Evolutionary conservation across 1,140 invertebrate species (phyloP).

Genomic region (Luehdorfia chinensis): DNA sequence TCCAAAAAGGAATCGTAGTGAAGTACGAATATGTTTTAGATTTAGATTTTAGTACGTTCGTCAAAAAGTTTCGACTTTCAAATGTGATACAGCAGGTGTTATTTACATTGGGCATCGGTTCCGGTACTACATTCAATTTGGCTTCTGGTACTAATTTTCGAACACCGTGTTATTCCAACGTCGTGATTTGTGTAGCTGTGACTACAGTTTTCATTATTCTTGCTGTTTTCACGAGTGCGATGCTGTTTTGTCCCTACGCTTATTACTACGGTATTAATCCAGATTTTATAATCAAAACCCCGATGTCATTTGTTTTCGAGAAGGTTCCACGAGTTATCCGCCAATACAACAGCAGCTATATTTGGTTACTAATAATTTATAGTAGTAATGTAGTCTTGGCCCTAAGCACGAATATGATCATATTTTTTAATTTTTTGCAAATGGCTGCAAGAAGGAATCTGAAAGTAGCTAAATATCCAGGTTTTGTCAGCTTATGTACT

Average conservation of each 20-base stretch:
- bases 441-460: conserved; percentile 23
- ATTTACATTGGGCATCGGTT: conserved; percentile 39
- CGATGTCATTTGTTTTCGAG: conserved; percentile 42
- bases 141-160: conserved; percentile 42
- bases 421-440: conserved; percentile 41
- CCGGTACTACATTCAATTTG: conserved; percentile 44
- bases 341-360: conserved; percentile 33
- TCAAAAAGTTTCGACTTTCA: conserved; percentile 29
- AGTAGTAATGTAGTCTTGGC: conserved; percentile 34
- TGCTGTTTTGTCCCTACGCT: conserved; percentile 56
- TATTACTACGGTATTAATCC: conserved; percentile 32
- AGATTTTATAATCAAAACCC: conserved; percentile 24
- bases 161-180: conserved; percentile 50
- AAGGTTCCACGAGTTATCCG: conserved; percentile 48
- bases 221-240: conserved; percentile 30
- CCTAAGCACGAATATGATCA: conserved; percentile 30
- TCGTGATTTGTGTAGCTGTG: conserved; percentile 37
- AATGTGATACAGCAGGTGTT: conserved; percentile 35
- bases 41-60: conserved; percentile 36
- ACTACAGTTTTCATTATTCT: conserved; percentile 29
- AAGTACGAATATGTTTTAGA: conserved; percentile 48
- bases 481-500: conserved; percentile 31
- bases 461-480: conserved; percentile 42
- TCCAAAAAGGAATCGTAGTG: conserved; percentile 50
- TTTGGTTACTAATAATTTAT: conserved; percentile 41